Conservation (phyloP, 2,113 vertebrate genomes). For the Gambusia affinis region DNA sequence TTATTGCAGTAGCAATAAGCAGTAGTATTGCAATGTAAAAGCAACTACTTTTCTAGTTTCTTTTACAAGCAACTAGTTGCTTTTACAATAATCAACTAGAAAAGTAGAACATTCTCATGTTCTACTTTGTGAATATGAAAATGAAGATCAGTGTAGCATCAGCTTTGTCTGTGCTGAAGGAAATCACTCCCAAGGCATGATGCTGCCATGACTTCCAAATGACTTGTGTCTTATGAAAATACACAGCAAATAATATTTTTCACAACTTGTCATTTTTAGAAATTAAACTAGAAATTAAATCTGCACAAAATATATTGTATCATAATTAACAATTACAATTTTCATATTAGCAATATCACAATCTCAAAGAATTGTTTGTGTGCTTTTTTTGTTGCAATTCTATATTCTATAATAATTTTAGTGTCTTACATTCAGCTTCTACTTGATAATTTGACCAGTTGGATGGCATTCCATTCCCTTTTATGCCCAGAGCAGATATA, state of each 20-base stretch:
- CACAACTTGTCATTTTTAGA: conserved; percentile 12
- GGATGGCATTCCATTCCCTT: not conserved
- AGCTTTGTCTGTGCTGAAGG: not conserved
- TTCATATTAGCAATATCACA: too few species aligned
- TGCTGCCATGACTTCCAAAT: not conserved
- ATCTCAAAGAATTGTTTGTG: not conserved
- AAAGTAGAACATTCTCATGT: too few species aligned
- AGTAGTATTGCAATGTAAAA: too few species aligned
- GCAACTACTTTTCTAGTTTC: too few species aligned
- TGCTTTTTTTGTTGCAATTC: not conserved
- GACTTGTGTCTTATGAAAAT: conserved; percentile 39
- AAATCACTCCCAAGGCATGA: not conserved
- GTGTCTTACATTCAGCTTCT: not conserved
- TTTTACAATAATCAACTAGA: too few species aligned
- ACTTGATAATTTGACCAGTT: not conserved
- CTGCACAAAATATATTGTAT: not conserved
- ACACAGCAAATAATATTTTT: conserved; percentile 21
- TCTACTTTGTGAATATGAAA: too few species aligned
- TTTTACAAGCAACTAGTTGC: too few species aligned
- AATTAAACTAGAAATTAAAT: conserved; percentile 36
- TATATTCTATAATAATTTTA: not conserved
- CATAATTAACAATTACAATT: too few species aligned
- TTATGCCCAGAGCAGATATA: not conserved
- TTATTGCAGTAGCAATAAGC: too few species aligned
- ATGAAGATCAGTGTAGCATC: too few species aligned